These are phyloP conservation scores for Heliornis fulica DNA, from an alignment of 2,113 vertebrate species.

Conservation along the genomic window DNA sequence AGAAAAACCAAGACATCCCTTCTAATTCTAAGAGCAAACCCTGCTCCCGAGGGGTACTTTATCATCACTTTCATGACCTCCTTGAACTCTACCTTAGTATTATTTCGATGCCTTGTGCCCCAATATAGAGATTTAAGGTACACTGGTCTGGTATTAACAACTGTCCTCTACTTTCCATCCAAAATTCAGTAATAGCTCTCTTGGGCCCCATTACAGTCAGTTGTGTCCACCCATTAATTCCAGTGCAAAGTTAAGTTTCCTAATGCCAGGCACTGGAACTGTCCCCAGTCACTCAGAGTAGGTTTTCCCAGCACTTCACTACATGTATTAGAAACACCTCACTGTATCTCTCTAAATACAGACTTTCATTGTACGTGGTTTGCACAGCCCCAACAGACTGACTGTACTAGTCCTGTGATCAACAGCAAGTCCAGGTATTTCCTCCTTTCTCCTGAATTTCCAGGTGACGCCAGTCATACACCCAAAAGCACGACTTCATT, in stretches of 20 bases:
- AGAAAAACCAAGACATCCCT: not conserved
- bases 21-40: not conserved
- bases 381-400: not conserved
- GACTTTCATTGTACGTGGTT: not conserved
- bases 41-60: fast-evolving
- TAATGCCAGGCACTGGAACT: not conserved
- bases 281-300: not conserved
- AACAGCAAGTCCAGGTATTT: not conserved
- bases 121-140: not conserved
- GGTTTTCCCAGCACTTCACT: not conserved
- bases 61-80: not conserved
- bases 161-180: not conserved
- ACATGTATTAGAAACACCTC: not conserved
- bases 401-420: not conserved
- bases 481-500: not conserved
- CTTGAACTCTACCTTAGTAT: not conserved
- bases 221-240: not conserved
- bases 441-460: not conserved
- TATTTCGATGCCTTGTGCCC: not conserved
- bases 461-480: not conserved
- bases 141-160: not conserved
- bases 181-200: not conserved
- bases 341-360: not conserved
- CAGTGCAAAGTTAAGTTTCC: not conserved
- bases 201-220: not conserved